These are phyloP conservation scores for Gila robusta DNA, from an alignment of 2,797 vertebrate species.

Conservation along the genomic window DNA sequence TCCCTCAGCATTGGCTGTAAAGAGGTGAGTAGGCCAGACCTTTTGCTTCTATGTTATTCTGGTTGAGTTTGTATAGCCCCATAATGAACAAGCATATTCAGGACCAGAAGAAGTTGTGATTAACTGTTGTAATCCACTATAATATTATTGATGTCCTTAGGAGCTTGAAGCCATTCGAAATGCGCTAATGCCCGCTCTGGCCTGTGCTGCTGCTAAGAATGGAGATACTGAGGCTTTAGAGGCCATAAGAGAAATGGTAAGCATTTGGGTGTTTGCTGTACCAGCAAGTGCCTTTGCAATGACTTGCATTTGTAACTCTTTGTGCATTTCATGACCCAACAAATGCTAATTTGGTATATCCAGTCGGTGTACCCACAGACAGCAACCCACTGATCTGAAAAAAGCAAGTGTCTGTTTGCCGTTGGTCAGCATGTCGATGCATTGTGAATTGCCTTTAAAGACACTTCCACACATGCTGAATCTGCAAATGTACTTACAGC, in stretches of 20 bases:
- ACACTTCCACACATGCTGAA: no score
- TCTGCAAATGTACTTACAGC: no score
- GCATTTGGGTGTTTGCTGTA: background rate
- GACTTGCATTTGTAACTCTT: background rate
- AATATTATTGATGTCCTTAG: constrained; percentile 70
- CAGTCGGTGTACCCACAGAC: no score
- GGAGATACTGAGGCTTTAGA: constrained; percentile 81
- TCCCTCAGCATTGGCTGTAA: constrained; percentile 87
- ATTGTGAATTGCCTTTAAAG: no score
- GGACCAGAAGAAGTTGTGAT: background rate
- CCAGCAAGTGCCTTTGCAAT: background rate
- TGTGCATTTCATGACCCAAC: background rate
- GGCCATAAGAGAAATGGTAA: constrained; percentile 80
- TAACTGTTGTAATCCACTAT: background rate
- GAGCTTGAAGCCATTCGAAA: constrained; percentile 86
- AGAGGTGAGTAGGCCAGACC: constrained; percentile 78
- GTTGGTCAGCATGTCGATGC: no score
- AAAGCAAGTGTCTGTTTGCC: no score
- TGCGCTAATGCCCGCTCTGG: constrained; percentile 85
- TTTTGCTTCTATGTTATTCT: background rate
- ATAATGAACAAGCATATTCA: background rate
- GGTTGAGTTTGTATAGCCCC: background rate
- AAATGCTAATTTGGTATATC: no score
- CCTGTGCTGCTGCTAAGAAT: constrained; percentile 88
- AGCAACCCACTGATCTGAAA: no score